phyloP scores from a whole-genome alignment of 2,113 vertebrate species.

The Fregata magnificens region DNA sequence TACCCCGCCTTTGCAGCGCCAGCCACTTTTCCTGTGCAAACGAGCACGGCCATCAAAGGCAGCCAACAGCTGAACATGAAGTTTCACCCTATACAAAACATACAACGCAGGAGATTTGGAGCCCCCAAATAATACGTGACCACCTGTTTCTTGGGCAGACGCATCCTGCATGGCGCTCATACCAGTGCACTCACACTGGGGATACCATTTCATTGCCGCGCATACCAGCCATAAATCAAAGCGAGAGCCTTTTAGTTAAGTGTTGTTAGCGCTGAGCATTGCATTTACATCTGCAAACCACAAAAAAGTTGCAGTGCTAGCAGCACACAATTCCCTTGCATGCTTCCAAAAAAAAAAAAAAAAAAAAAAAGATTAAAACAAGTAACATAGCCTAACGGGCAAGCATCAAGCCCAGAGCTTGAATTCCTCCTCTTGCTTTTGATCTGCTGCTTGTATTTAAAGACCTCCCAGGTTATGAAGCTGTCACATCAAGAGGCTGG shows the following conservation, averaged over 20 bases:
- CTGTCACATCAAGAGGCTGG: not conserved
- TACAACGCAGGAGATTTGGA: not conserved
- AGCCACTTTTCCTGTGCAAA: not conserved
- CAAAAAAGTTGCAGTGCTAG: not conserved
- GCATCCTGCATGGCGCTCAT: not conserved
- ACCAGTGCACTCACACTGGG: not conserved
- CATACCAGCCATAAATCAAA: slow-evolving; percentile 25
- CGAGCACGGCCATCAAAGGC: slow-evolving; percentile 29
- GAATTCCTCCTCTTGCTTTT: slow-evolving; percentile 3
- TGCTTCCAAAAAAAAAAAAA: not conserved
- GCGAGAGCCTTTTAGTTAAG: slow-evolving; percentile 14
- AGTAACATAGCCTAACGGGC: not conserved
- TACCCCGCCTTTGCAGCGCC: not conserved
- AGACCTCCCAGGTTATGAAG: slow-evolving; percentile 12
- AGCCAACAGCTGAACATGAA: slow-evolving; percentile 47
- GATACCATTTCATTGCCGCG: not conserved
- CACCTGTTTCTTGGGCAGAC: slow-evolving; percentile 55
- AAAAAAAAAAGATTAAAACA: not conserved
- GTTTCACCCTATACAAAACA: not conserved
- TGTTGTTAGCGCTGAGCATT: not conserved
- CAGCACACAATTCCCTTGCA: not conserved
- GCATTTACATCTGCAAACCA: not conserved
- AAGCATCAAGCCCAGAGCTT: not conserved
- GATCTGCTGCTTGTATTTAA: not conserved
- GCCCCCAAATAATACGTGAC: not conserved